Base-by-base conservation (phyloP, 2,888 invertebrate genomes). In the Venusia cambrica region DNA sequence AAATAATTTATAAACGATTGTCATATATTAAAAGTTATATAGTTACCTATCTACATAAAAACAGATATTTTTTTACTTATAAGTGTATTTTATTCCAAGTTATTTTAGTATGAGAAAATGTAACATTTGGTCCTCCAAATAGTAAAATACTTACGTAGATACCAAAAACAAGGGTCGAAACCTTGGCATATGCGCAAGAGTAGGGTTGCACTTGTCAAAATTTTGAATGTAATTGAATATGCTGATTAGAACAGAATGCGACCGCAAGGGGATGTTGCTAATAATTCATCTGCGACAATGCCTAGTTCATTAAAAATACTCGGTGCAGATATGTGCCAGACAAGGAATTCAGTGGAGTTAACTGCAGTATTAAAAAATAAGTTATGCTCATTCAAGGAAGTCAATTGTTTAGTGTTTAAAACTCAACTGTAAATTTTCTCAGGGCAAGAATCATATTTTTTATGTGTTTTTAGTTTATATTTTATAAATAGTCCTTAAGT, bases 171-270 rank as follows among this genome's bases (percentile, higher is more conserved):
- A 20, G 44, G 44, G 41, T 33, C 25, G 18, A 31, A 69, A 76
- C 65, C 61, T 58, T 52, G 69, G 54, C 84, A 81, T 79, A 72
- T 80, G 83, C 51, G 60, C 32, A 48, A 54, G 54, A 49, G 52
- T 55, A 63, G 75, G 77, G 72, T 61, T 65, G 65, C 69, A 74
- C 71, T 78, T 75, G 74, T 73, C 64, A 71, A 66, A 63, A 69
- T 68, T 66, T 69, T 72, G 71, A 66, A 59, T 75, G 72, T 65
- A 69, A 79, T 73, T 76, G 75, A 80, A 81, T 83, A 79, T 73
- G 72, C 64, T 81, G 76, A 83, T 84, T 73, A 74, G 63, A 52
- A 58, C 51, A 54, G 52, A 62, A 55, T 57, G 60, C 46, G 49
- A 27, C 43, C 37, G 24, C 42, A 42, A 33, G 35, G 31, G 36